Evolutionary conservation across 2,113 vertebrate genomes (phyloP), one percentile per base, ranked within the genome.

Genomic region (Ailurus styani): DNA sequence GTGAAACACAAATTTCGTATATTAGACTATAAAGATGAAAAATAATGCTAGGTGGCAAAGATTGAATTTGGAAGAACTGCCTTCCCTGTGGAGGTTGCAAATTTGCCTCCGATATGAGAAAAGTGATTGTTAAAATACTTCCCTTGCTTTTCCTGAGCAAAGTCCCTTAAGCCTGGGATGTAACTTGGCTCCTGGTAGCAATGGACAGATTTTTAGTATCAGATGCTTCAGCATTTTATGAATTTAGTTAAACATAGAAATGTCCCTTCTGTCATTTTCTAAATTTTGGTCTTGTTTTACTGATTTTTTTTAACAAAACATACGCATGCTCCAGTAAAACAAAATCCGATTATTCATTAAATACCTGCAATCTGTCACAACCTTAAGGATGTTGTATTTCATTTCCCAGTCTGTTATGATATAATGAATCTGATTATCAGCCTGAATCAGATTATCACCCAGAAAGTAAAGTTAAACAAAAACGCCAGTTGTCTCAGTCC

Each of bases 1-100:
- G 23, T 95, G 42, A 68, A 81, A 64, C 15, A 47, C 52, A 68
- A 25, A 84, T 93, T 85, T 93, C 82, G 85, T 84, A 55, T 91
- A 77, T 96, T 93, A 64, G 5, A 77, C 17, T 62, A 37, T 62
- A 75, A 91, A 90, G 21, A 52, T 90, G 47, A 93, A 96, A 93
- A 91, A 18, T 96, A 84, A 54, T 60, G 78, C 57, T 68, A 87
- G 17, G n/a, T 84, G 20, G 31, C 27, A 75, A 77, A 81, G 27
- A 81, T 54, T 88, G n/a, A 45, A 85, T 91, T 60, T 77, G 86
- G 75, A 96, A 40, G 29, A 55, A 50, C 23, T 88, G 14, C 14
- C 29, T 84, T 93, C 34, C 52, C 81, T 54, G 34, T 94, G 64
- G 50, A 96, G 91, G 62, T 40, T 95, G 31, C 42, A 95, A 75